Evolutionary conservation across 2,888 invertebrate genomes (phyloP).

Genomic region (Diogma glabrata): DNA sequence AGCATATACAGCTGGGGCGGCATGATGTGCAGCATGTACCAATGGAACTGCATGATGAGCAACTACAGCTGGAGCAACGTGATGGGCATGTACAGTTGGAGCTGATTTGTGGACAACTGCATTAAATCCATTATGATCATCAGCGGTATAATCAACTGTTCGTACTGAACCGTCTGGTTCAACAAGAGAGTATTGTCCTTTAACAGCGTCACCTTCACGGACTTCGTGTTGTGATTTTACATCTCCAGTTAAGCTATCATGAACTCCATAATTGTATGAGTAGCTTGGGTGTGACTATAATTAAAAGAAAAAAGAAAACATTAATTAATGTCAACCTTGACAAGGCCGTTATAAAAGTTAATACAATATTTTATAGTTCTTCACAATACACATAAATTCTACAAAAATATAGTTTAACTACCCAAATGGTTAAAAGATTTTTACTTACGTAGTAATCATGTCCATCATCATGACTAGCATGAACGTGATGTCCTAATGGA

Average conservation of each 20-base stretch:
- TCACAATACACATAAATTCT: too few relatives aligned
- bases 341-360: too few relatives aligned
- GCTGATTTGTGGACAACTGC: conserved; percentile 37
- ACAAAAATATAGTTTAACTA: too few relatives aligned
- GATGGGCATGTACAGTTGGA: conserved; percentile 28
- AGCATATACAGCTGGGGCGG: conserved; percentile 18
- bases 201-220: conserved; percentile 50
- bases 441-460: conserved; percentile 35
- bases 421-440: too few relatives aligned
- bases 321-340: conserved; percentile 1
- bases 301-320: not conserved
- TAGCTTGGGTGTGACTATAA: conserved; percentile 45
- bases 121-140: conserved; percentile 37
- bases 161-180: conserved; percentile 65
- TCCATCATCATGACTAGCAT: conserved; percentile 24
- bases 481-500: conserved; percentile 27
- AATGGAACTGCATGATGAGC: too few relatives aligned
- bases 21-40: conserved; percentile 19
- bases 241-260: conserved; percentile 44
- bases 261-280: conserved; percentile 43
- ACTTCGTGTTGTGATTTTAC: conserved; percentile 54
- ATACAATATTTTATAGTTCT: too few relatives aligned
- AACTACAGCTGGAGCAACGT: conserved; percentile 23
- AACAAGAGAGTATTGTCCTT: conserved; percentile 51
- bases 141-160: conserved; percentile 41